Evolutionary conservation across 2,888 invertebrate species (phyloP).

Genomic region (Marronus borbonicus): DNA sequence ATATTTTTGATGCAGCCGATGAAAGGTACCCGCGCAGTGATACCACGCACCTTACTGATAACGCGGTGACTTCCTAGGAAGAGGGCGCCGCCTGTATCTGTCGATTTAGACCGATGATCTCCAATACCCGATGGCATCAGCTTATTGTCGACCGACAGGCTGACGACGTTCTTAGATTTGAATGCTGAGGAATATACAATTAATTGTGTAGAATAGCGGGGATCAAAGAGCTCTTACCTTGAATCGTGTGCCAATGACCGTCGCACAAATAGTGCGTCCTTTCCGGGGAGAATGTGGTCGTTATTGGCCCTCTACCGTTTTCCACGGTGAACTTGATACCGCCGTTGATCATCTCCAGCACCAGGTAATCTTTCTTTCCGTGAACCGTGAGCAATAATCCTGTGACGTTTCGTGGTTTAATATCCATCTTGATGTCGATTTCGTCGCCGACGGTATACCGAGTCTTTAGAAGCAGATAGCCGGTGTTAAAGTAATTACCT

Average conservation of each 20-base stretch:
- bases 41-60: conserved; percentile 74
- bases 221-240: conserved; percentile 70
- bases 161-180: conserved; percentile 92
- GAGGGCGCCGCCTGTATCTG: conserved; percentile 88
- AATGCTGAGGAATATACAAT: conserved; percentile 72
- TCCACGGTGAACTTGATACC: conserved; percentile 87
- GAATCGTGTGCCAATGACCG: conserved; percentile 94
- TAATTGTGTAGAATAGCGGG: too few relatives aligned
- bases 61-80: conserved; percentile 92
- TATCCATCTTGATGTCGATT: conserved; percentile 86
- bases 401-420: conserved; percentile 87
- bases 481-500: conserved; percentile 90
- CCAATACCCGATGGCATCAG: conserved; percentile 84
- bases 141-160: conserved; percentile 88
- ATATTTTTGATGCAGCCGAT: conserved; percentile 87
- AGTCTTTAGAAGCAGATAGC: conserved; percentile 81
- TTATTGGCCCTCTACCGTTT: conserved; percentile 86
- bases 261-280: conserved; percentile 87
- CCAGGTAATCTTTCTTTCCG: conserved; percentile 85
- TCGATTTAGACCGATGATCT: conserved; percentile 73
- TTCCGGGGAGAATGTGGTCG: conserved; percentile 80
- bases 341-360: conserved; percentile 91
- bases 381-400: conserved; percentile 92
- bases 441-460: conserved; percentile 83
- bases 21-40: conserved; percentile 80